These are phyloP conservation scores for Drosophila histrio DNA, from an alignment of 2,888 invertebrate genomes.

Conservation along the genomic window DNA sequence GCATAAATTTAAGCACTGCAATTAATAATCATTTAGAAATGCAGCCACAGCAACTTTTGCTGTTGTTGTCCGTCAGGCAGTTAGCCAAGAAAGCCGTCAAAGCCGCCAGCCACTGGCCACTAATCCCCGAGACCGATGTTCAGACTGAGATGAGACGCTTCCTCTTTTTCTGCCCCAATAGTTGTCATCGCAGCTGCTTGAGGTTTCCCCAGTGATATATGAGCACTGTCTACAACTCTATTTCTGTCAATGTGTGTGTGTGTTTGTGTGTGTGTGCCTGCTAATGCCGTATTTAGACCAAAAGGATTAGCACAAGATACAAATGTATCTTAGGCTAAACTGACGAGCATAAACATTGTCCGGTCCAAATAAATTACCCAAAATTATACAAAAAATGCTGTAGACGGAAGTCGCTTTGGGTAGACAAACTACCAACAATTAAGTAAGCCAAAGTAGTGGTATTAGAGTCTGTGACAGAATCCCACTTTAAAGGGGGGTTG, in stretches of 20 bases:
- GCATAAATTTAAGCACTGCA: slow-evolving; percentile 66
- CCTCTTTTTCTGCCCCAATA: slow-evolving; percentile 1
- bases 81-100: slow-evolving; percentile 44
- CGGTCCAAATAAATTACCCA: slow-evolving; percentile 61
- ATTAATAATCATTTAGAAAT: slow-evolving; percentile 74
- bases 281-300: slow-evolving; percentile 64
- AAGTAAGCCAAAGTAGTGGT: slow-evolving; percentile 60
- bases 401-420: slow-evolving; percentile 51
- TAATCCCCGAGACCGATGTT: slow-evolving; percentile 51
- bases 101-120: slow-evolving; percentile 40
- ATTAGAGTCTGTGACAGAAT: slow-evolving; percentile 32
- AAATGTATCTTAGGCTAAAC: slow-evolving; percentile 62
- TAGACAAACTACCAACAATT: slow-evolving; percentile 68
- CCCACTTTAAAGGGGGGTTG: background rate
- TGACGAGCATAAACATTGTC: slow-evolving; percentile 35
- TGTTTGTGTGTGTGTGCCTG: slow-evolving; percentile 15
- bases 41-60: slow-evolving; percentile 52
- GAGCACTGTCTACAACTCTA: slow-evolving; percentile 52
- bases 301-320: slow-evolving; percentile 72
- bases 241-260: slow-evolving; percentile 25
- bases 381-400: slow-evolving; percentile 43
- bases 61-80: slow-evolving; percentile 55
- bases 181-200: slow-evolving; percentile 65
- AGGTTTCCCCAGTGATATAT: slow-evolving; percentile 64
- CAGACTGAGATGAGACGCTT: background rate